These are phyloP conservation scores for Gyrodactylus salaris DNA, from an alignment of 1,140 invertebrate species.

Conservation along the genomic window DNA sequence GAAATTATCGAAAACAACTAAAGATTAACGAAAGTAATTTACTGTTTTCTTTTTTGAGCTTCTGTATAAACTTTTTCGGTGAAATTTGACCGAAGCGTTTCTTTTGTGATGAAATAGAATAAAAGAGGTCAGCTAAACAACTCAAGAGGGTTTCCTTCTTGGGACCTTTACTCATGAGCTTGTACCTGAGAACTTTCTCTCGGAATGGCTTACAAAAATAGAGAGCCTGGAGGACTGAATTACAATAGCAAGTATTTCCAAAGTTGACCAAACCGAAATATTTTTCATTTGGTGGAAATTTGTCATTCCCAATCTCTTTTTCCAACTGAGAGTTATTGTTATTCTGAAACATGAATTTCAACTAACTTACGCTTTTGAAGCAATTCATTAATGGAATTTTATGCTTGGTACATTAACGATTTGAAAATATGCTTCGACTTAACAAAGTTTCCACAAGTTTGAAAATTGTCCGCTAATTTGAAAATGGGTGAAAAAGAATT, in stretches of 20 bases:
- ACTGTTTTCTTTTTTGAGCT: conserved; percentile 92
- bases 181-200: conserved; percentile 88
- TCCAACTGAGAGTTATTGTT: conserved; percentile 85
- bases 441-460: too few species aligned
- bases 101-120: conserved; percentile 93
- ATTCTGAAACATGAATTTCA: conserved; percentile 27
- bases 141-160: conserved; percentile 86
- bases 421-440: too few species aligned
- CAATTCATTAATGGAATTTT: not conserved
- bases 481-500: not conserved
- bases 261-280: conserved; percentile 97
- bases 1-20: conserved; percentile 95
- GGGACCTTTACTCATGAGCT: conserved; percentile 60
- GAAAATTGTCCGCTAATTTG: too few species aligned
- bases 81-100: conserved; percentile 96
- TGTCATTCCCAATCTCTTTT: conserved; percentile 77
- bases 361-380: not conserved
- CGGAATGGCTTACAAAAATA: conserved; percentile 96
- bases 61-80: conserved; percentile 93
- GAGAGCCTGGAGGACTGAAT: conserved; percentile 87
- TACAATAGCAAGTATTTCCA: conserved; percentile 98
- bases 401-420: too few species aligned
- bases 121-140: conserved; percentile 84
- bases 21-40: conserved; percentile 16
- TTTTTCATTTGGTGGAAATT: conserved; percentile 82